Conservation (phyloP, 1,140 invertebrate species). For the Scylla paramamosain region DNA sequence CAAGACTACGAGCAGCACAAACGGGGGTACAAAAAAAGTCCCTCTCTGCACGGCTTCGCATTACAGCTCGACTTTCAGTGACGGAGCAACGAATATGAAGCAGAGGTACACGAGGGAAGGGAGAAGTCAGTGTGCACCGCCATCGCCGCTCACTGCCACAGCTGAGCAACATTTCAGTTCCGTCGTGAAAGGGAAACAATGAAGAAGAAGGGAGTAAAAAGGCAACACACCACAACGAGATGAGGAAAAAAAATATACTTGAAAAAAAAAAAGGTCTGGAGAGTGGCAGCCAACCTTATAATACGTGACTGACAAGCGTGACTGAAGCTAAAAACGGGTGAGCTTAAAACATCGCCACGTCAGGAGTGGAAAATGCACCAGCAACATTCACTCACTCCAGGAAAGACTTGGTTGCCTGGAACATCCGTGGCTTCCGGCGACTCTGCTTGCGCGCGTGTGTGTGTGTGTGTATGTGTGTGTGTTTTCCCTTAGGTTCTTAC, state of each 20-base stretch:
- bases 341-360: neutral
- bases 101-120: neutral
- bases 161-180: no score
- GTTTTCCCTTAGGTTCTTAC: neutral
- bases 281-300: neutral
- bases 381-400: neutral
- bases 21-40: neutral
- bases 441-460: neutral
- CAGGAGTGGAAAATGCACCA: neutral
- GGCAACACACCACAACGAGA: no score
- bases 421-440: neutral
- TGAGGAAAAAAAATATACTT: no score
- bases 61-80: neutral
- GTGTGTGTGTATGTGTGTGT: neutral
- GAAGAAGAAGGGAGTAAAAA: no score
- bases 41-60: neutral
- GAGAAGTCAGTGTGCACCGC: neutral
- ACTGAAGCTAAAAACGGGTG: neutral
- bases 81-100: neutral
- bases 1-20: neutral
- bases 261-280: neutral
- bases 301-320: neutral
- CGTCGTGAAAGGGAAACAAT: no score
- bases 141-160: no score
- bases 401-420: neutral